These are phyloP conservation scores for Gnatocerus cornutus DNA, from an alignment of 2,888 invertebrate species.

Conservation along the genomic window DNA sequence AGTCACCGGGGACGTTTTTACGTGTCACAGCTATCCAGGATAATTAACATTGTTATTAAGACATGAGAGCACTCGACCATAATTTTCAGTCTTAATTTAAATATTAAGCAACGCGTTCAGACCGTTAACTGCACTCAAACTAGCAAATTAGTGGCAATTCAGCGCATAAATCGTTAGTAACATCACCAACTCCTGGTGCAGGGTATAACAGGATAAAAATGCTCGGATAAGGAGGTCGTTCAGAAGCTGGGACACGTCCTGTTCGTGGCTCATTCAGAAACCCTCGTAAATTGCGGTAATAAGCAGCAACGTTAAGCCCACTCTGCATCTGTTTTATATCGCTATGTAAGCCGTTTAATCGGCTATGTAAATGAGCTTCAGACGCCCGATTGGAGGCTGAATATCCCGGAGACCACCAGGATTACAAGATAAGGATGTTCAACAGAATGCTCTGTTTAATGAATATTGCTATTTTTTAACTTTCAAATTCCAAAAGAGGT, in stretches of 20 bases:
- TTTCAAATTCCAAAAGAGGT: no score
- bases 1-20: neutral
- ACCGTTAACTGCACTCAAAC: conserved; percentile 40
- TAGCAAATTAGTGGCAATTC: conserved; percentile 37
- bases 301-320: conserved; percentile 59
- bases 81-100: conserved; percentile 40
- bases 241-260: conserved; percentile 53
- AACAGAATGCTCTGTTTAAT: neutral
- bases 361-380: conserved; percentile 61
- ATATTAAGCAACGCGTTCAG: conserved; percentile 42
- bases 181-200: conserved; percentile 37
- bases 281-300: conserved; percentile 58
- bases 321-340: conserved; percentile 64
- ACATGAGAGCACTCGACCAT: conserved; percentile 38
- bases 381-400: conserved; percentile 27
- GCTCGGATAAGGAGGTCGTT: conserved; percentile 52
- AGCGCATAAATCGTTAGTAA: conserved; percentile 33
- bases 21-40: conserved; percentile 16
- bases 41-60: conserved; percentile 49
- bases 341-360: conserved; percentile 63
- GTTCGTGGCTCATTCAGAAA: conserved; percentile 52
- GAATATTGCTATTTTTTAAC: neutral
- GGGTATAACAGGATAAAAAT: conserved; percentile 12
- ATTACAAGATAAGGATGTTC: conserved; percentile 36
- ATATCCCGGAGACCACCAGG: conserved; percentile 31